These are phyloP conservation scores for Pollenia angustigena DNA, from an alignment of 2,888 invertebrate species.

Conservation along the genomic window DNA sequence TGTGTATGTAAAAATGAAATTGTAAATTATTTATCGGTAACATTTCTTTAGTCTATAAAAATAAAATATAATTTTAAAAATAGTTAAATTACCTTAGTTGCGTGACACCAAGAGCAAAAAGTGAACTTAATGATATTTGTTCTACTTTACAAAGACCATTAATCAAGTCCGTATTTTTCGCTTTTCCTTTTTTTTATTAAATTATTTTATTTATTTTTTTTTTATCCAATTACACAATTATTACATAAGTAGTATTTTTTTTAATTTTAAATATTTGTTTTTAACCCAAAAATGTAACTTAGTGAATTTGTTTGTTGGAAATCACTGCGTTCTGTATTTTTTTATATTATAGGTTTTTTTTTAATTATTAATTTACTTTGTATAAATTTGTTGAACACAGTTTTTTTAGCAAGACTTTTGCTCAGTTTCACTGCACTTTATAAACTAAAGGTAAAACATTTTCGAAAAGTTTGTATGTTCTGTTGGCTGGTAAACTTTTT, in stretches of 20 bases:
- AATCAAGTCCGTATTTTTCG: conserved; percentile 18
- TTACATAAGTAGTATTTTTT: conserved; percentile 66
- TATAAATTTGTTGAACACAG: background rate
- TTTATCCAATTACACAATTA: conserved; percentile 61
- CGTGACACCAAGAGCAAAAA: conserved; percentile 53
- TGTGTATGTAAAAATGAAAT: background rate
- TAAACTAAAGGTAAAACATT: conserved; percentile 54
- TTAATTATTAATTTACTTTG: conserved; percentile 42
- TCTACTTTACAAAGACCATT: conserved; percentile 52
- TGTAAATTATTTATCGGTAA: no score
- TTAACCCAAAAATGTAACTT: background rate
- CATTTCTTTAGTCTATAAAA: background rate
- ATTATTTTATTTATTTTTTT: background rate
- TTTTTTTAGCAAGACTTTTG: conserved; percentile 6
- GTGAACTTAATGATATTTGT: conserved; percentile 3
- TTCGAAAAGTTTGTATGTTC: conserved; percentile 19
- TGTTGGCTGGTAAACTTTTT: conserved; percentile 1
- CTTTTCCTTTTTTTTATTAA: conserved; percentile 10
- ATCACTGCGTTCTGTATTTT: conserved; percentile 4
- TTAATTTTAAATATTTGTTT: conserved; percentile 34
- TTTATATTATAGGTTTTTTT: conserved; percentile 37
- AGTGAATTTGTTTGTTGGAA: conserved; percentile 8
- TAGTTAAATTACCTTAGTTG: conserved; percentile 48
- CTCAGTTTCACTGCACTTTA: conserved; percentile 53
- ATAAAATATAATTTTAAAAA: background rate